Base-by-base conservation (phyloP, 2,797 vertebrate genomes). In the Atherinosoma microstoma region DNA sequence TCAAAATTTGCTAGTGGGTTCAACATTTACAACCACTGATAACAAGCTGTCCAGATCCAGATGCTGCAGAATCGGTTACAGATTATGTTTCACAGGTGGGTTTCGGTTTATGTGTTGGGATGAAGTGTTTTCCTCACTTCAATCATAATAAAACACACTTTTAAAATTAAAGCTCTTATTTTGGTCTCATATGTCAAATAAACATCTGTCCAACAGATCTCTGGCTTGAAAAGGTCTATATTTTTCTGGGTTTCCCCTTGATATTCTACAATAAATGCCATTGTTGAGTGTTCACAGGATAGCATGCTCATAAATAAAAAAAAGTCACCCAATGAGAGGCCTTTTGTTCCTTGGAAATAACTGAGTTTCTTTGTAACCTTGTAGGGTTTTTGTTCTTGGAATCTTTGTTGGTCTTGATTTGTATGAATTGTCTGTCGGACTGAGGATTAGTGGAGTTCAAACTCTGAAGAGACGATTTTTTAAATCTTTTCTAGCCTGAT, bases 401-500 rank as follows among this genome's bases (percentile, higher is more conserved):
- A 16, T 54, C 18, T 27, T 27, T 29, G 11, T 42, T 58, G 36
- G 38, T 11, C 30, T 35, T 45, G 56, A 35, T 59, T 24, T 58
- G 29, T 16, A 40, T 30, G 27, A 27, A 57, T 32, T 32, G 24
- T 4, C 12, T 34, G 20, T 49, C 49, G 35, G 45, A 64, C 32
- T 15, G 1, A 27, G 4, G 12, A 27, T 54, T 6, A 20, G 6
- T 30, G 30, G 38, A 64, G 10, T 49, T 30, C 29, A 49, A 11
- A 47, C 15, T 30, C 12, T 35, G 15, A 30, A 29, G 1, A 30
- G 61, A 49, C 34, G 29, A 20, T 49, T 63, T 59, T 36, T 1
- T 6, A 49, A 47, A 56, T 9, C 15, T 49, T 71, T 63, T 71
- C 22, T 6, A 20, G n/a, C n/a, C 13, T 20, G 54, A 57, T 57